phyloP scores from a whole-genome alignment of 2,888 invertebrate genomes.

The Hypena proboscidalis region DNA sequence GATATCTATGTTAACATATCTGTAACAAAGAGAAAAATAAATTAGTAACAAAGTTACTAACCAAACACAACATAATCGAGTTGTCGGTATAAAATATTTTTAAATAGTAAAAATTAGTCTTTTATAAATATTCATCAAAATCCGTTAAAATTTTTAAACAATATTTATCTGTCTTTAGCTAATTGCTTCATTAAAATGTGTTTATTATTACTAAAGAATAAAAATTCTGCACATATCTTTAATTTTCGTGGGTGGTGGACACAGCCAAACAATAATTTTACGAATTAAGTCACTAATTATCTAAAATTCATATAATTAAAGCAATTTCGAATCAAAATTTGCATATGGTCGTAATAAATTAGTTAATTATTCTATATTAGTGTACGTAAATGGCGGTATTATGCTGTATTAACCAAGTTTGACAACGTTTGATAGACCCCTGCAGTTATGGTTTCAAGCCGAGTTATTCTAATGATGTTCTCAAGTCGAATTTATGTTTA shows the following conservation, averaged over 20 bases:
- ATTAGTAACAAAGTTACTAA: not conserved
- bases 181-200: not conserved
- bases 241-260: conserved; percentile 3
- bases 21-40: conserved; percentile 54
- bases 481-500: not conserved
- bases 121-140: no score
- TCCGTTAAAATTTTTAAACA: no score
- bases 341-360: conserved; percentile 31
- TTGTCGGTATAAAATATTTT: no score
- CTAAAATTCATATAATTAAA: conserved; percentile 22
- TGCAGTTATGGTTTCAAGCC: conserved; percentile 1
- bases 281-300: conserved; percentile 20
- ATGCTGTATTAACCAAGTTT: not conserved
- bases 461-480: not conserved
- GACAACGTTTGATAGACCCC: conserved; percentile 1
- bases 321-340: conserved; percentile 21
- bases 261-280: conserved; percentile 20
- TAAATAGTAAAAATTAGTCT: no score
- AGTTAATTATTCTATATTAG: conserved; percentile 1
- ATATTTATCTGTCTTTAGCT: no score
- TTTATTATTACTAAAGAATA: not conserved
- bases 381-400: not conserved
- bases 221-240: not conserved
- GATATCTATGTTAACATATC: conserved; percentile 46
- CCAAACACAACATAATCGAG: not conserved